phyloP scores from a whole-genome alignment of 1,140 invertebrate genomes.

The Thalassaphorura encarpata region DNA sequence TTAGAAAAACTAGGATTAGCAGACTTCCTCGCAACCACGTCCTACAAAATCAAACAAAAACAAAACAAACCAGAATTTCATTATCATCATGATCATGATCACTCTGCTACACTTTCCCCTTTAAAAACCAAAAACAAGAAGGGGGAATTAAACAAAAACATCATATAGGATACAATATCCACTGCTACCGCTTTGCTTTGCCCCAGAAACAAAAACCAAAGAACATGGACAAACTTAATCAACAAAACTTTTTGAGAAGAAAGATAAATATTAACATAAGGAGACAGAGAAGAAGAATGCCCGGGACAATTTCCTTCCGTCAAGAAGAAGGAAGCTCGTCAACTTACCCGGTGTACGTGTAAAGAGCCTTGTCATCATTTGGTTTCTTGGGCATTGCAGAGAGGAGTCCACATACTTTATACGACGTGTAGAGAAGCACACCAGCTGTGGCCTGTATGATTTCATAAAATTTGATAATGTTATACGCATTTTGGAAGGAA shows the following conservation, averaged over 20 bases:
- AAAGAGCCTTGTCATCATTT: constrained; percentile 31
- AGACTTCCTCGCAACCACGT: constrained; percentile 32
- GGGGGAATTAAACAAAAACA: no score
- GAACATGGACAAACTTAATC: not conserved
- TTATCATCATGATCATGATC: not conserved
- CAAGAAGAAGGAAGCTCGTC: not conserved
- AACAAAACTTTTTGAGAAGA: no score
- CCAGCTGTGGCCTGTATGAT: constrained; percentile 27
- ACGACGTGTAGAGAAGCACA: constrained; percentile 28
- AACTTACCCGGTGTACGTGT: constrained; percentile 31
- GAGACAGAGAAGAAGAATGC: no score
- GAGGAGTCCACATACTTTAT: constrained; percentile 27
- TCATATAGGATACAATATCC: no score
- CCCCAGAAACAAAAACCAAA: not conserved
- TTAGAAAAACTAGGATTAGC: constrained; percentile 29
- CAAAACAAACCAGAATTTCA: no score
- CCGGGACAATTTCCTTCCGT: no score
- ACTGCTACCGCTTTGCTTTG: no score
- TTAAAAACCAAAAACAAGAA: not conserved
- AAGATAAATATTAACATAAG: no score
- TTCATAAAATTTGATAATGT: constrained; percentile 9
- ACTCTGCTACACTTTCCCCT: not conserved
- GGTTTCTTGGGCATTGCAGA: constrained; percentile 32
- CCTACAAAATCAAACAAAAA: no score
- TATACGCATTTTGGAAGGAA: no score